Conservation (phyloP, 2,797 vertebrate species). For the Pseudochaenichthys georgianus region DNA sequence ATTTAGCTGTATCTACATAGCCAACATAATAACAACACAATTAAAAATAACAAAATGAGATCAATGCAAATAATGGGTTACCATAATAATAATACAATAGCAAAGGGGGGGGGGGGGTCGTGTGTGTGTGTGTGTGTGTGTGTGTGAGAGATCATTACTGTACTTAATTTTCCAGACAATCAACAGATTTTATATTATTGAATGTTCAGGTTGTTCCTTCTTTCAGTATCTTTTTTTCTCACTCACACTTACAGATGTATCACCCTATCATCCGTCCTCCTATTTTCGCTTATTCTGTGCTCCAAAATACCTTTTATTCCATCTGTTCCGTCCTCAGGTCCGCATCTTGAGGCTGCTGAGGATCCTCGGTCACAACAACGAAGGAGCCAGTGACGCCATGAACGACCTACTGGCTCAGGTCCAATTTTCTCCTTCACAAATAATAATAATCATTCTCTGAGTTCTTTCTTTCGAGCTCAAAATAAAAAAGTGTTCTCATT, state of each 20-base stretch:
- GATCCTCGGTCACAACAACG: slow-evolving; percentile 89
- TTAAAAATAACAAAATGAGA: too few relatives aligned
- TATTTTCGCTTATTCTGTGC: not conserved
- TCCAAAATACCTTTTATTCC: slow-evolving; percentile 6
- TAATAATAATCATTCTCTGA: not conserved
- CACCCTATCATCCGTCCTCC: not conserved
- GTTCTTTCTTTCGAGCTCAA: not conserved
- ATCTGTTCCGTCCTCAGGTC: slow-evolving; percentile 80
- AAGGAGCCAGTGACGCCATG: slow-evolving; percentile 90
- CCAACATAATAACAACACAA: too few relatives aligned
- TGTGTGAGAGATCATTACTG: too few relatives aligned
- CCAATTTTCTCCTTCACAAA: not conserved
- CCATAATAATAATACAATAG: too few relatives aligned
- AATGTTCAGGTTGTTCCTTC: not conserved
- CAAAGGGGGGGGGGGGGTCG: too few relatives aligned
- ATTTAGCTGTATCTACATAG: too few relatives aligned
- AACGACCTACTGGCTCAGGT: slow-evolving; percentile 94
- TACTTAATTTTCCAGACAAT: not conserved
- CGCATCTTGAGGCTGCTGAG: slow-evolving; percentile 90
- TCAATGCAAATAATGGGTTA: too few relatives aligned
- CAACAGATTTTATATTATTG: too few relatives aligned
- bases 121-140: too few relatives aligned
- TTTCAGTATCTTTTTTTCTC: slow-evolving; percentile 10
- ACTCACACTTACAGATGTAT: not conserved
- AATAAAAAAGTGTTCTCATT: not conserved